phyloP scores from a whole-genome alignment of 2,797 vertebrate genomes.

The Trachops cirrhosus region DNA sequence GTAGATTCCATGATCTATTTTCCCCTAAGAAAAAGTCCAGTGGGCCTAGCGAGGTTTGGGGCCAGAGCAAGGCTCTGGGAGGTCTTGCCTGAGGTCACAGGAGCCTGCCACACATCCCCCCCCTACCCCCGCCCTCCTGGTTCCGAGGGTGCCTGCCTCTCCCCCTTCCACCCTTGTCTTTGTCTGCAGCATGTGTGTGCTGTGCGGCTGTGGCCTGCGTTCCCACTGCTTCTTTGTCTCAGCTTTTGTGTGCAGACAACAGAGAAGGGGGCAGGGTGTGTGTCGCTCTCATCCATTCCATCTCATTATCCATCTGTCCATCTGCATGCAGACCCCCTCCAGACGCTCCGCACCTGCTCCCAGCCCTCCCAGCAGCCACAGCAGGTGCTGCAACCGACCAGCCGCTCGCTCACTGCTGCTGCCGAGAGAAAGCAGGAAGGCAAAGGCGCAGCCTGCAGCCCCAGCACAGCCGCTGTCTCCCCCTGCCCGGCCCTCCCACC shows the following conservation, averaged over 20 bases:
- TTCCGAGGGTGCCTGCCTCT: not conserved
- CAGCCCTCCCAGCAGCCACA: not conserved
- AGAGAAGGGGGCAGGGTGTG: not conserved
- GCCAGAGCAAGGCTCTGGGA: not conserved
- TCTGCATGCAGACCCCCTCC: constrained; percentile 55
- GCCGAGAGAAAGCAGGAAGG: constrained; percentile 14
- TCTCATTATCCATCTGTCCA: constrained; percentile 35
- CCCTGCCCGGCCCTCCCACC: not conserved
- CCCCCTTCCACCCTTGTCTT: not conserved
- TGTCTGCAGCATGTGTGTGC: not conserved
- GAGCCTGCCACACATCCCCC: too few species aligned
- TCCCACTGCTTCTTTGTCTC: constrained; percentile 57
- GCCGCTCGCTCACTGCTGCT: not conserved
- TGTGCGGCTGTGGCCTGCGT: rapidly evolving
- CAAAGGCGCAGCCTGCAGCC: not conserved
- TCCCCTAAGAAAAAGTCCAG: not conserved
- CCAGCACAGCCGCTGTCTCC: not conserved
- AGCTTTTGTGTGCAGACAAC: constrained; percentile 51
- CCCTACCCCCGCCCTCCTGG: rapidly evolving
- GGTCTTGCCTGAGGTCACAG: not conserved
- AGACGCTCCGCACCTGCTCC: constrained; percentile 63
- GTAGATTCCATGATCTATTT: not conserved
- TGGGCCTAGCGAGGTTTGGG: rapidly evolving
- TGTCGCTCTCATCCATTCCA: not conserved
- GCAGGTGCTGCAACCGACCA: constrained; percentile 51